Evolutionary conservation across 37 sponge, comb jelly and placozoan species (phyloP).

Genomic region (Spongia lamella): DNA sequence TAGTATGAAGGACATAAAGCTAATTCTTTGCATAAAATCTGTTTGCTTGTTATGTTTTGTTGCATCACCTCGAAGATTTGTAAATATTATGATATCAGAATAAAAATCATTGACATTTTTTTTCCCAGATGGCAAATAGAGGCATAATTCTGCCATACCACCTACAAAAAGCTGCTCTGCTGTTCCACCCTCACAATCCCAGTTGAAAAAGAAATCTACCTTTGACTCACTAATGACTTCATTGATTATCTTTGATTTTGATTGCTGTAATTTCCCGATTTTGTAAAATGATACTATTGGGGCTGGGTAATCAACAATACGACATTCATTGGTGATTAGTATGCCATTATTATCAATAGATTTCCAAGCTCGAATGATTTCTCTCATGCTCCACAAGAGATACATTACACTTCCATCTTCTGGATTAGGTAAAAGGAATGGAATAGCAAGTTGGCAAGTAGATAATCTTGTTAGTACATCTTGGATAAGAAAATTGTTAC

Average conservation of each 20-base stretch:
- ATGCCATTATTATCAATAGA: no score
- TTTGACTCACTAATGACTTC: conserved; percentile 11
- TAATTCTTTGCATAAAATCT: conserved; percentile 6
- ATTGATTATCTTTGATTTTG: conserved; percentile 48
- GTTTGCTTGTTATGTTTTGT: conserved; percentile 9
- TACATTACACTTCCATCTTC: neutral
- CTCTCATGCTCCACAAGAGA: conserved; percentile 22
- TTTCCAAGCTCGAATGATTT: conserved; percentile 40
- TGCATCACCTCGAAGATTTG: conserved; percentile 43
- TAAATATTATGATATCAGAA: conserved; percentile 29
- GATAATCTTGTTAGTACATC: conserved; percentile 22
- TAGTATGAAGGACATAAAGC: conserved; percentile 17
- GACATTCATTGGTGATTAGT: neutral
- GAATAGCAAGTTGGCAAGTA: conserved; percentile 35
- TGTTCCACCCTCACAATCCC: conserved; percentile 30
- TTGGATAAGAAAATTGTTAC: conserved; percentile 31
- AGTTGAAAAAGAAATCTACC: conserved; percentile 27
- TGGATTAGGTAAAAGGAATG: conserved; percentile 33
- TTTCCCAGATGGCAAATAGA: conserved; percentile 27
- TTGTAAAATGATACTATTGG: conserved; percentile 37
- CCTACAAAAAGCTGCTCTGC: neutral
- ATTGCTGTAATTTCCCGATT: conserved; percentile 16
- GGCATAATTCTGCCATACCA: conserved; percentile 28
- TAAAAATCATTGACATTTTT: neutral
- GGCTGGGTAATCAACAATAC: conserved; percentile 11